These are phyloP conservation scores for Meandrusa payeni DNA, from an alignment of 2,888 invertebrate species.

Conservation along the genomic window DNA sequence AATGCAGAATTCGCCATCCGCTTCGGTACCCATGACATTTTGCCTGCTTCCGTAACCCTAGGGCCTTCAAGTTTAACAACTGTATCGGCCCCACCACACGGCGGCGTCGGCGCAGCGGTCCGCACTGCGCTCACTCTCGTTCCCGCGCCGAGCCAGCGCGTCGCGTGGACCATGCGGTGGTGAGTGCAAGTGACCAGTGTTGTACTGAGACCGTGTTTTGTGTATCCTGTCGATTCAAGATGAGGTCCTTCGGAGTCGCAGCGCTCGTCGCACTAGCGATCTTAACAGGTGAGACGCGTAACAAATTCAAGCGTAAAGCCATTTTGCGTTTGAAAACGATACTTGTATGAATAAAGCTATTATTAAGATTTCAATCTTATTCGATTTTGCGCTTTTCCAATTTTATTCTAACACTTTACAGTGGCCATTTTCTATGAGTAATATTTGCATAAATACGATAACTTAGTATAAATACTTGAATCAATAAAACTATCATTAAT, in stretches of 20 bases:
- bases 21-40: conserved; percentile 69
- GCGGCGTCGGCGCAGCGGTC: conserved; percentile 32
- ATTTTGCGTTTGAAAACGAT: no score
- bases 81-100: conserved; percentile 51
- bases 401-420: no score
- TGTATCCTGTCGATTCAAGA: conserved; percentile 41
- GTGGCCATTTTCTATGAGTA: no score
- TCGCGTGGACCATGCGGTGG: conserved; percentile 64
- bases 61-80: conserved; percentile 32
- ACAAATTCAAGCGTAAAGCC: no score
- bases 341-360: no score
- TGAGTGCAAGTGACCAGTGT: conserved; percentile 64
- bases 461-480: no score
- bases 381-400: no score
- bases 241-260: conserved; percentile 63
- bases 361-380: no score
- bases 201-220: conserved; percentile 42
- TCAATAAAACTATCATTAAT: no score
- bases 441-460: no score
- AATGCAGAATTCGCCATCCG: conserved; percentile 36
- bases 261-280: conserved; percentile 58
- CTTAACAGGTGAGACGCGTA: conserved; percentile 54
- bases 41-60: conserved; percentile 52
- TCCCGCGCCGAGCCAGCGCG: conserved; percentile 74
- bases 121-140: conserved; percentile 40